phyloP scores from a whole-genome alignment of 2,113 vertebrate species.

The Sinocyclocheilus grahami region DNA sequence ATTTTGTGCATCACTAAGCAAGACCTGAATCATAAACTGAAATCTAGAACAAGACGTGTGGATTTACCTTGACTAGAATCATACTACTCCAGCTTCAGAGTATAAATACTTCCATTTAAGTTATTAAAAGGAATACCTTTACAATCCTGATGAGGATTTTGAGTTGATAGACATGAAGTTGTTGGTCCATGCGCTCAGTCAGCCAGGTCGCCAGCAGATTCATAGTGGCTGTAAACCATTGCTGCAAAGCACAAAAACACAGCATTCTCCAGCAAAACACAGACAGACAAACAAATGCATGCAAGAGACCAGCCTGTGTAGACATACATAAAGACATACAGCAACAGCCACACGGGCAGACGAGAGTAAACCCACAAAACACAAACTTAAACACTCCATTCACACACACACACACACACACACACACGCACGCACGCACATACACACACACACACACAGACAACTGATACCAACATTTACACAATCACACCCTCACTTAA shows the following conservation, averaged over 20 bases:
- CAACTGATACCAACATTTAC: slow-evolving; percentile 42
- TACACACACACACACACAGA: background rate
- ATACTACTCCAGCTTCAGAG: background rate
- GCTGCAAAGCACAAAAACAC: slow-evolving; percentile 95
- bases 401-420: too few species aligned
- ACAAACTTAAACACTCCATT: too few species aligned
- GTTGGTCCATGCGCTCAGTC: slow-evolving; percentile 98
- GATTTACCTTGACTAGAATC: background rate
- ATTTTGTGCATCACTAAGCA: too few species aligned
- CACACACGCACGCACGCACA: background rate
- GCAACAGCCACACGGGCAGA: background rate
- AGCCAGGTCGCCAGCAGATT: slow-evolving; percentile 97
- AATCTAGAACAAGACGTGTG: too few species aligned
- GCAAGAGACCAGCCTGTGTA: slow-evolving; percentile 43
- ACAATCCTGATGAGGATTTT: slow-evolving; percentile 99
- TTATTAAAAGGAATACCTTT: slow-evolving; percentile 79
- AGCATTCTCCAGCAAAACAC: slow-evolving; percentile 87
- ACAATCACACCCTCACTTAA: slow-evolving; percentile 35
- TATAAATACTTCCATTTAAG: background rate
- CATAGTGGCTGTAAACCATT: slow-evolving; percentile 99
- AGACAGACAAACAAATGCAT: slow-evolving; percentile 66
- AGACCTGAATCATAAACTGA: too few species aligned
- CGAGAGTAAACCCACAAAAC: slow-evolving; percentile 18
- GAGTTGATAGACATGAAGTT: slow-evolving; percentile 98
- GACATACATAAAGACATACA: slow-evolving; percentile 32